Percentiles rank a stretch among this genome's conserved stretches.
These are phyloP conservation scores for Danio choprae DNA, from an alignment of 2,797 vertebrate species.

Conservation along the genomic window DNA sequence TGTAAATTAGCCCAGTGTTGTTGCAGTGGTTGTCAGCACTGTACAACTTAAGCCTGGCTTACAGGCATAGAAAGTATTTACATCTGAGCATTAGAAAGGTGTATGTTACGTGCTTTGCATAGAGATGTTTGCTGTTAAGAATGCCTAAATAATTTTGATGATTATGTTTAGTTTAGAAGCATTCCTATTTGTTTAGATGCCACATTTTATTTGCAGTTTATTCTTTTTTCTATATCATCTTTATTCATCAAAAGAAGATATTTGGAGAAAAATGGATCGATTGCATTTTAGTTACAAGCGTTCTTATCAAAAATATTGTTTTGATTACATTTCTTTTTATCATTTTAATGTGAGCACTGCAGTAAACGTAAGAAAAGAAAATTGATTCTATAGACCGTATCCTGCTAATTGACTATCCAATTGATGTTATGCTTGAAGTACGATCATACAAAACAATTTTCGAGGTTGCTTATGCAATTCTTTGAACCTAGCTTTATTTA, in stretches of 20 bases:
- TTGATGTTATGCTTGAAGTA: neutral
- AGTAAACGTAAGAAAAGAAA: neutral
- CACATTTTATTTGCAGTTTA: too few relatives aligned
- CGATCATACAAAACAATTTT: neutral
- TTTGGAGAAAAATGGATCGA: too few relatives aligned
- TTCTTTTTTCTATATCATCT: too few relatives aligned
- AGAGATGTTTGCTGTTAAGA: neutral
- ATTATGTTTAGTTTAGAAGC: neutral
- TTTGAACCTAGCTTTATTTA: neutral
- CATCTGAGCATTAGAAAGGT: neutral
- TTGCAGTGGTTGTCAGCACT: conserved; percentile 22
- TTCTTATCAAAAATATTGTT: too few relatives aligned
- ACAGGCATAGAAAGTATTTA: neutral
- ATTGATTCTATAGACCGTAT: neutral
- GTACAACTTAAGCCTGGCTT: conserved; percentile 5
- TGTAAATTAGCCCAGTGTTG: conserved; percentile 24
- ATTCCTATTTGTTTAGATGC: conserved; percentile 1
- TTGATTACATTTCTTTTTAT: too few relatives aligned
- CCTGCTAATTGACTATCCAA: neutral
- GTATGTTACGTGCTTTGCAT: conserved; percentile 1
- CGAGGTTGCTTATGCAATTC: neutral
- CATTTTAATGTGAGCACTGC: neutral
- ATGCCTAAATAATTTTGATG: neutral
- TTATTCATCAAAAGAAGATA: too few relatives aligned
- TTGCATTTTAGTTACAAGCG: too few relatives aligned